These are phyloP conservation scores for Myocastor coypus DNA, from an alignment of 2,113 vertebrate genomes.

Conservation along the genomic window DNA sequence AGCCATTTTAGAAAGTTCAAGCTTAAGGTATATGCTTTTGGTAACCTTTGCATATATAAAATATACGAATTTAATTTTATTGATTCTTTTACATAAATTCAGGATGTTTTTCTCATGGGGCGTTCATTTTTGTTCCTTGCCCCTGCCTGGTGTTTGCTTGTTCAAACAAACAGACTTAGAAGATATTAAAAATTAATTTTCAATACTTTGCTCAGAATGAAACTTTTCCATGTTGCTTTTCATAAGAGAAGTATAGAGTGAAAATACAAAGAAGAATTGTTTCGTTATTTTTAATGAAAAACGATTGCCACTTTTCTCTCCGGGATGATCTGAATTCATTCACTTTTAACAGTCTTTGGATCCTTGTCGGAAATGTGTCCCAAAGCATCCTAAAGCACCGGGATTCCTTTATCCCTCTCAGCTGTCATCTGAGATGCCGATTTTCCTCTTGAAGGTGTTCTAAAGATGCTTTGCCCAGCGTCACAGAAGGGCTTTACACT, in stretches of 20 bases:
- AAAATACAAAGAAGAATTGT: not conserved
- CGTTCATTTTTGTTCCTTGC: not conserved
- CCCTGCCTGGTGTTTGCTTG: not conserved
- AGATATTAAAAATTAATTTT: slow-evolving; percentile 22
- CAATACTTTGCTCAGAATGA: not conserved
- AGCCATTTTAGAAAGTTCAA: not conserved
- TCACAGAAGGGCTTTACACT: slow-evolving; percentile 58
- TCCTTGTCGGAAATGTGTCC: not conserved
- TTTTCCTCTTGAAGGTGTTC: slow-evolving; percentile 61
- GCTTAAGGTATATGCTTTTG: not conserved
- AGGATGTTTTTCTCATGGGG: not conserved
- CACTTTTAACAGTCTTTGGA: slow-evolving; percentile 10
- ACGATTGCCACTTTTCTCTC: not conserved
- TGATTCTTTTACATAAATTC: not conserved
- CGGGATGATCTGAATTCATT: not conserved
- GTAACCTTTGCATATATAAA: not conserved
- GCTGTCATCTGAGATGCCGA: slow-evolving; percentile 49
- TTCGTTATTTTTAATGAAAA: slow-evolving; percentile 27
- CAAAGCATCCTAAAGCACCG: not conserved
- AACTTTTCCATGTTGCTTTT: not conserved
- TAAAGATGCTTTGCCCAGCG: slow-evolving; percentile 48
- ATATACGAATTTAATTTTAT: not conserved
- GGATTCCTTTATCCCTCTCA: not conserved
- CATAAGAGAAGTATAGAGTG: not conserved
- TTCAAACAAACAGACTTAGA: not conserved